A percentile compares a stretch with the other conserved stretches of the same genome.
Evolutionary conservation across 2,113 vertebrate genomes (phyloP).

Genomic region (Rhegmatorhina hoffmannsi): DNA sequence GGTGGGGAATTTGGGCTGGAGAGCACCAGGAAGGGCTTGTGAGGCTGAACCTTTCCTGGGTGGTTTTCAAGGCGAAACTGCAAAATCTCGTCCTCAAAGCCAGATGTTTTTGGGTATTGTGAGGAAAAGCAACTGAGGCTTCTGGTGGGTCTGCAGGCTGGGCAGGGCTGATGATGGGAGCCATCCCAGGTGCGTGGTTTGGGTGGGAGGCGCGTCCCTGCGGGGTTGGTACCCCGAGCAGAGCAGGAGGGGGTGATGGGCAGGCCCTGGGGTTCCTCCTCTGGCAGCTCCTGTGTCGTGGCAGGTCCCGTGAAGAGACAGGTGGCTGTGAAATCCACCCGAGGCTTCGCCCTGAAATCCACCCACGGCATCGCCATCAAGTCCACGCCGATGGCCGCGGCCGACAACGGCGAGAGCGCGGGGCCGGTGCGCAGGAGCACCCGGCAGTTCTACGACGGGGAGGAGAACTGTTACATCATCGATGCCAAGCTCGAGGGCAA

Average conservation of each 20-base stretch:
- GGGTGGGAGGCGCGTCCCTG: accelerated
- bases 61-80: accelerated
- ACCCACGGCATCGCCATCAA: slow-evolving; percentile 93
- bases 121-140: neutral
- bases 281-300: accelerated
- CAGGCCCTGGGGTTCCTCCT: neutral
- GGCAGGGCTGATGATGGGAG: neutral
- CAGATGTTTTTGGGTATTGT: accelerated
- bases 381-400: slow-evolving; percentile 74
- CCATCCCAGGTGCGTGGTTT: accelerated
- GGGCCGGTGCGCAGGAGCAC: slow-evolving; percentile 78
- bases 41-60: accelerated
- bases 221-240: accelerated
- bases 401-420: slow-evolving; percentile 75
- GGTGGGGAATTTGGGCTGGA: neutral
- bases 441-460: slow-evolving; percentile 92
- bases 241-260: neutral
- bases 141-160: accelerated
- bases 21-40: accelerated
- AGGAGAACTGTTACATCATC: slow-evolving; percentile 98
- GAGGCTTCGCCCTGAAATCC: slow-evolving; percentile 92
- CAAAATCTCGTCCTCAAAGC: accelerated
- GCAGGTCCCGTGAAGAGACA: slow-evolving; percentile 88
- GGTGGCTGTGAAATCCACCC: slow-evolving; percentile 95
- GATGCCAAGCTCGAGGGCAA: slow-evolving; percentile 97